Conservation (phyloP, 2,797 vertebrate species). For the Enteromius afrohamiltoni region DNA sequence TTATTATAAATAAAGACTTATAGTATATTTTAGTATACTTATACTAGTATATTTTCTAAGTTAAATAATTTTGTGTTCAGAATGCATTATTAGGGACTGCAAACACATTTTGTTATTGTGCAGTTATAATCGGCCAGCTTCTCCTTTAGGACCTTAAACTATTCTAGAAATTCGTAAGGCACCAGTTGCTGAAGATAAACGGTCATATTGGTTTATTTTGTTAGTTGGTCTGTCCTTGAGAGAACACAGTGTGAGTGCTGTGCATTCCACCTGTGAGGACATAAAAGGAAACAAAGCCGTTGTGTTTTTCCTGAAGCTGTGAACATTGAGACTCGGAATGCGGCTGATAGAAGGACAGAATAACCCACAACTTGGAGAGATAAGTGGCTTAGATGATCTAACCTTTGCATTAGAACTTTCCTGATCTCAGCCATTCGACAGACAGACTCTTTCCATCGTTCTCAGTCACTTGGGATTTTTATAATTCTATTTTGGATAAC, state of each 20-base stretch:
- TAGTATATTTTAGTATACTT: no score
- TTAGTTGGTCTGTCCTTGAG: not conserved
- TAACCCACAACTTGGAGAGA: not conserved
- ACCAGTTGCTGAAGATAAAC: not conserved
- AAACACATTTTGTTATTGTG: not conserved
- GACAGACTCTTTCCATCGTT: not conserved
- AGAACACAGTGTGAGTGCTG: slow-evolving; percentile 26
- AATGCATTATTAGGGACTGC: no score
- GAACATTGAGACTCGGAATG: not conserved
- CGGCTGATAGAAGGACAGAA: not conserved
- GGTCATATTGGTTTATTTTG: not conserved
- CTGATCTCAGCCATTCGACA: not conserved
- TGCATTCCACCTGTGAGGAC: slow-evolving; percentile 16
- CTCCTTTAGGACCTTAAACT: not conserved
- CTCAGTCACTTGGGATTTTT: slow-evolving; percentile 2
- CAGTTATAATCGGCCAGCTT: not conserved
- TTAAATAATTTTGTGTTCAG: not conserved
- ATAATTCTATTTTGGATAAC: slow-evolving; percentile 13
- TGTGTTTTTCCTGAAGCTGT: not conserved
- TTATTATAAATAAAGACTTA: no score
- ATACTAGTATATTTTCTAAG: not conserved
- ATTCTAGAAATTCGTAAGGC: not conserved
- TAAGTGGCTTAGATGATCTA: not conserved
- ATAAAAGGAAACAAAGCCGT: slow-evolving; percentile 5
- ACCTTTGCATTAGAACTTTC: not conserved